Conservation (phyloP, 2,797 vertebrate species). For the Sternotherus odoratus region DNA sequence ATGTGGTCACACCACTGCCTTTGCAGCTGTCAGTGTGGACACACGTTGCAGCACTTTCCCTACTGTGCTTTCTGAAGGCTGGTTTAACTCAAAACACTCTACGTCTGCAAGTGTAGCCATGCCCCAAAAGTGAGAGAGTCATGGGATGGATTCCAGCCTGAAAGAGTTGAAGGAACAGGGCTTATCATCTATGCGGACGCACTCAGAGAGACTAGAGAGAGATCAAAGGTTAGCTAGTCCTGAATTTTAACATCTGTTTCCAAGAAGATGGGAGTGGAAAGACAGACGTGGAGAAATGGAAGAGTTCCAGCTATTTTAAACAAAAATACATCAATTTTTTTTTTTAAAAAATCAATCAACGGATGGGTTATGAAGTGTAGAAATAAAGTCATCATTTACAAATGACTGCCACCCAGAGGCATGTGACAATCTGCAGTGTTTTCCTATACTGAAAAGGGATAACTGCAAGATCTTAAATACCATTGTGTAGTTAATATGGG, state of each 20-base stretch:
- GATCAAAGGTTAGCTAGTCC: not conserved
- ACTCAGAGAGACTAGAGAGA: not conserved
- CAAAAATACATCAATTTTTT: not conserved
- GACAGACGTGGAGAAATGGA: not conserved
- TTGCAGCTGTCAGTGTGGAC: too few relatives aligned
- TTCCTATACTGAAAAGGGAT: not conserved
- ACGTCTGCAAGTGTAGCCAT: too few relatives aligned
- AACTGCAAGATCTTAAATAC: not conserved
- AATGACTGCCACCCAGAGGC: not conserved
- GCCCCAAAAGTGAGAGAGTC: not conserved
- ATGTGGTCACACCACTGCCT: too few relatives aligned
- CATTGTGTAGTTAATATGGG: not conserved
- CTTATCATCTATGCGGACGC: not conserved
- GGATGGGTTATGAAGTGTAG: not conserved
- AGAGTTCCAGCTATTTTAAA: constrained; percentile 22
- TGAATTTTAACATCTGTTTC: not conserved
- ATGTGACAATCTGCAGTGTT: not conserved
- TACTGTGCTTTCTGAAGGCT: too few relatives aligned
- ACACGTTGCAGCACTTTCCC: too few relatives aligned
- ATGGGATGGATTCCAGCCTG: not conserved
- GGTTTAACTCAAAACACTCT: too few relatives aligned
- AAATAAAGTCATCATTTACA: not conserved
- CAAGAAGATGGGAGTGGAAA: not conserved
- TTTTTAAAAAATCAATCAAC: not conserved
- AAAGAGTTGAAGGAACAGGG: not conserved